Evolutionary conservation across 2,797 vertebrate species (phyloP).

Genomic region (Cynodonichthys magdalenae): DNA sequence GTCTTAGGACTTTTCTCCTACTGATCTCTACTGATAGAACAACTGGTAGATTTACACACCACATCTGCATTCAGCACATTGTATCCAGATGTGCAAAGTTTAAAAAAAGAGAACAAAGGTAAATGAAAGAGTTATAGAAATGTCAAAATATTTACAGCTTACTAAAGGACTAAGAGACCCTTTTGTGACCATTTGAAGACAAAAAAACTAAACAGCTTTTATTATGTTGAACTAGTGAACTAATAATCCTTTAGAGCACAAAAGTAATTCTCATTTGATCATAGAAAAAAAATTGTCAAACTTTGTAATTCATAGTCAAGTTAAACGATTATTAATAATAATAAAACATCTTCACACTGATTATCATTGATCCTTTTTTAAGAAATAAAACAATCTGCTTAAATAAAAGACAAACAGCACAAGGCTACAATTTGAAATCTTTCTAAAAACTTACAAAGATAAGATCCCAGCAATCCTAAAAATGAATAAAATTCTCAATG

Average conservation of each 20-base stretch:
- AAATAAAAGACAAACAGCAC: constrained; percentile 27
- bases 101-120: constrained; percentile 17
- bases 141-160: not conserved
- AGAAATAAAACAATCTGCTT: constrained; percentile 17
- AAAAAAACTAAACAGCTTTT: not conserved
- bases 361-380: constrained; percentile 6
- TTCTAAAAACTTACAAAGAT: constrained; percentile 47
- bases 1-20: constrained; percentile 69
- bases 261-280: not conserved
- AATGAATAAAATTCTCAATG: constrained; percentile 49
- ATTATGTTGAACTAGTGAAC: too few species aligned
- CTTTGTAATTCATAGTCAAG: too few species aligned
- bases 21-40: constrained; percentile 72
- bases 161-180: not conserved
- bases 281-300: not conserved
- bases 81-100: constrained; percentile 70
- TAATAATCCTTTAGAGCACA: not conserved
- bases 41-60: constrained; percentile 68
- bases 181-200: not conserved
- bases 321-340: too few species aligned
- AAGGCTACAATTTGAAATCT: constrained; percentile 37
- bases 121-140: constrained; percentile 2
- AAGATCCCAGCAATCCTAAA: constrained; percentile 54
- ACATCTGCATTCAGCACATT: constrained; percentile 48
- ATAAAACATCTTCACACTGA: not conserved